Evolutionary conservation across 1,140 invertebrate species (phyloP), one percentile per base, ranked within the genome.

Genomic region (Acromyrmex heyeri): DNA sequence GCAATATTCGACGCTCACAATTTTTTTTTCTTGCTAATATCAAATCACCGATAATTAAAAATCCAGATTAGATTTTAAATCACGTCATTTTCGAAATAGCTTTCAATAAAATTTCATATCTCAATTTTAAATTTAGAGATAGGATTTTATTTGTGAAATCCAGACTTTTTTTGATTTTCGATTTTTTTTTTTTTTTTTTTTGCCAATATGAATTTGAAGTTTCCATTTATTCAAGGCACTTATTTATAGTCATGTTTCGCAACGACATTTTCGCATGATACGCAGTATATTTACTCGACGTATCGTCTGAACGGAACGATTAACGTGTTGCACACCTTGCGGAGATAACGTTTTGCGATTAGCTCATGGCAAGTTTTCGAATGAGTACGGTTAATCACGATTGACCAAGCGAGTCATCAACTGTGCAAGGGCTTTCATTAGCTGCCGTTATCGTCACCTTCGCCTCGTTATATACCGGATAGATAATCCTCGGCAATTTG

Each of bases 261-360:
- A 53, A 79, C n/a, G 44, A 65, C 48, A 30, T 34, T 65, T 48
- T 78, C 1, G 61, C 61, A 18, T 65, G 76, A 65, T 79, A 55
- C 27, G 24, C 48, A 18, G n/a, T 48, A 48, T 48, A 44, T 48
- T 67, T 67, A 18, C n/a, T 3, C 30, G 53, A 6, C 67, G 57
- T 73, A 83, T 62, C 24, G 27, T 70, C 34, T 14, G 24, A 53
- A n/a, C 27, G 12, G n/a, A 50, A n/a, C 55, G 69, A 73, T 82
- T 82, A 73, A 73, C 38, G 30, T 82, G 21, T 57, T 70, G 55
- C 67, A 73, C 38, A 83, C 27, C n/a, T 82, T 34, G 67, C 38
- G 21, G 79, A 83, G 70, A 72, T 83, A 83, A 83, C 57, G 38
- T 50, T 75, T 75, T 16, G 69, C 55, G n/a, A 83, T 82, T 82